Evolutionary conservation across 1,140 invertebrate genomes (phyloP).

Genomic region (Acyrthosiphon pisum): DNA sequence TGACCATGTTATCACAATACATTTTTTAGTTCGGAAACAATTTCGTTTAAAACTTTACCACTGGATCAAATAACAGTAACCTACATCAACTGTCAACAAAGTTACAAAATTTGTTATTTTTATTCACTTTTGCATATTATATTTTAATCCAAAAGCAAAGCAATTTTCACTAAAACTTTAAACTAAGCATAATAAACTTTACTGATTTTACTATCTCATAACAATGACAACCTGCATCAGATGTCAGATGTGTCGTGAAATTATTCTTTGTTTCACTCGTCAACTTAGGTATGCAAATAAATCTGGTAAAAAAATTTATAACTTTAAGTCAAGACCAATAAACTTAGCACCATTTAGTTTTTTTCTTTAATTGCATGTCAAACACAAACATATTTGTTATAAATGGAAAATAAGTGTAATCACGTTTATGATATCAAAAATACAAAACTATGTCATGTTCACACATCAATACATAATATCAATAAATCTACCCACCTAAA

Average conservation of each 20-base stretch:
- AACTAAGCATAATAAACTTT: slow-evolving; percentile 29
- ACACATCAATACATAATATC: not conserved
- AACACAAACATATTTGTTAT: not conserved
- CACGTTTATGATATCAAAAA: not conserved
- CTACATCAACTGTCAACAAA: slow-evolving; percentile 7
- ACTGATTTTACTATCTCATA: not conserved
- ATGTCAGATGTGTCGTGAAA: not conserved
- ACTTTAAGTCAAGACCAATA: not conserved
- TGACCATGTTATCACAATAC: not conserved
- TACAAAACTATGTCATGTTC: not conserved
- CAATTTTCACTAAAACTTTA: not conserved
- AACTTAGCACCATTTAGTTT: not conserved
- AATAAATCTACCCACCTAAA: not conserved
- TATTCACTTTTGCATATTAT: not conserved
- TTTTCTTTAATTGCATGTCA: not conserved
- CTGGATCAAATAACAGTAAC: not conserved
- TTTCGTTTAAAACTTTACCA: slow-evolving; percentile 19
- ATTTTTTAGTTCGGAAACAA: not conserved
- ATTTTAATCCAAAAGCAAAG: not conserved
- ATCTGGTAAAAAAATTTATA: not conserved
- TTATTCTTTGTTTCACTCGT: not conserved
- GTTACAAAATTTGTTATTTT: not conserved
- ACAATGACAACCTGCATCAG: slow-evolving; percentile 9
- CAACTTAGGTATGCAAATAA: not conserved
- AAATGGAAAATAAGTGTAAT: not conserved